Evolutionary conservation across 1,140 invertebrate genomes (phyloP), one percentile per base, ranked within the genome.

Genomic region (Episyrphus balteatus): DNA sequence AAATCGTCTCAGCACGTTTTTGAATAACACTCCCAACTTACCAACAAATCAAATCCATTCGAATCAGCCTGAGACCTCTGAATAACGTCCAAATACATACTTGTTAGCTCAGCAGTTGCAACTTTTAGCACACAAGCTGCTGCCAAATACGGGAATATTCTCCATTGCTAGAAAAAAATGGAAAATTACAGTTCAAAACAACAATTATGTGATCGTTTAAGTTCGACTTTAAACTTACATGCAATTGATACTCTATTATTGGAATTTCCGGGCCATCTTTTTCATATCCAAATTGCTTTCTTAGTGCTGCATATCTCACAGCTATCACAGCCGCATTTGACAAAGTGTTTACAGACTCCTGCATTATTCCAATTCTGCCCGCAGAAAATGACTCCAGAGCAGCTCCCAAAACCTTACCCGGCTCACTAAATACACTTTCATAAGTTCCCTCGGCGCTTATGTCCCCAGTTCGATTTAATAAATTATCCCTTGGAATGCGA

Each of bases 241-340:
- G 89, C 42, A 90, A 71, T 66, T 88, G 89, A 73, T 97, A 97
- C 68, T 96, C 91, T 44, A 98, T 71, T 40, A 96, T 82, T 19
- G 92, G 81, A 44, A 84, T 73, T 73, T 95, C 91, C 43, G 74
- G 73, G 47, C 75, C 72, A 21, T 75, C 67, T 11, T 73, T 64
- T 11, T 79, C 70, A 8, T 81, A 80, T 6, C 88, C 88, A 71
- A 96, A 98, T 72, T 98, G 94, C 68, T 78, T 84, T 37, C 94
- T 73, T 1, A 86, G 84, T 3, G 86, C 88, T 34, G 89, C 87
- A 73, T 98, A 97, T 38, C 94, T 76, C 15, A 94, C 75, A 1
- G 91, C 88, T 53, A 97, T 94, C 1, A 83, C 76, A 2, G 94
- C 66, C 10, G 83, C 86, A 51, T 83, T 74, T 32, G 77, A 74